These are phyloP conservation scores for Monochamus saltuarius DNA, from an alignment of 1,140 invertebrate genomes.

Conservation along the genomic window DNA sequence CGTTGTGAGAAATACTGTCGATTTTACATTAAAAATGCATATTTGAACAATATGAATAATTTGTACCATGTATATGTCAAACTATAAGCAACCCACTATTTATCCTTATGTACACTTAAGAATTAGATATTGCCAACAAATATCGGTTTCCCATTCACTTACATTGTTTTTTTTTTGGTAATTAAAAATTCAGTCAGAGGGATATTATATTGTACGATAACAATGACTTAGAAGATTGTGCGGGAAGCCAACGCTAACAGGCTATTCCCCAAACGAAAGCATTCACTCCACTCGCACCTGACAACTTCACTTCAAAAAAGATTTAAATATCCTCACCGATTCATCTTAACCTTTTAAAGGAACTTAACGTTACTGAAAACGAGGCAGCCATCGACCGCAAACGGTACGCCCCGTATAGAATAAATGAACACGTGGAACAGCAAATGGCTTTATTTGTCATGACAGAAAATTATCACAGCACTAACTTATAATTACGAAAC, in stretches of 20 bases:
- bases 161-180: constrained; percentile 20
- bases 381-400: neutral
- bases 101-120: constrained; percentile 11
- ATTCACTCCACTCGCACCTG: constrained; percentile 1
- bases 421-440: constrained; percentile 12
- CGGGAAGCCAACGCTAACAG: neutral
- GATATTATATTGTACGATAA: constrained; percentile 17
- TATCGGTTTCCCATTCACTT: neutral
- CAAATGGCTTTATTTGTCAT: constrained; percentile 40
- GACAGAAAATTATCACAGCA: constrained; percentile 42
- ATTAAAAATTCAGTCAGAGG: constrained; percentile 24
- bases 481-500: constrained; percentile 35
- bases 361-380: too few species aligned
- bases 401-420: neutral
- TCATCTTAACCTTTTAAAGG: neutral
- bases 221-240: constrained; percentile 19
- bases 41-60: constrained; percentile 14
- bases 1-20: constrained; percentile 2
- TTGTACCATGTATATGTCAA: constrained; percentile 21
- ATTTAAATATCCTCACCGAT: neutral
- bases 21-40: constrained; percentile 11
- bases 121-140: constrained; percentile 19
- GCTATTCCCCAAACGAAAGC: neutral
- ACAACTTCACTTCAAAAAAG: neutral
- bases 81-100: constrained; percentile 20